phyloP scores from a whole-genome alignment of 2,888 invertebrate species.

The Lithophane socia region DNA sequence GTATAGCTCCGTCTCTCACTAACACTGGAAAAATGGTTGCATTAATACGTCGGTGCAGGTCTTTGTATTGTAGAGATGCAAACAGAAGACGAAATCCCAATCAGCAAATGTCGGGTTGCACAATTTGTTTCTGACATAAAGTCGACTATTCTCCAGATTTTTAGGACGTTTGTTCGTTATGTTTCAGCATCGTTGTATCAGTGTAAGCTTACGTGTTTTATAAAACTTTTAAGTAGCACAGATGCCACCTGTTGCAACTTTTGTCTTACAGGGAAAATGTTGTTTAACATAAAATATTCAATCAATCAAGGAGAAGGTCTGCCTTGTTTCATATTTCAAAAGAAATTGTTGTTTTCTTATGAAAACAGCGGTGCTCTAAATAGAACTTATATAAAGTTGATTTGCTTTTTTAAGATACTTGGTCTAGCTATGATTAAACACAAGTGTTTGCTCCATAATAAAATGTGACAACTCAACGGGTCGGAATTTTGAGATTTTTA shows the following conservation, averaged over 20 bases:
- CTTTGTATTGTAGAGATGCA: not conserved
- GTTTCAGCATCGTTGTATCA: not conserved
- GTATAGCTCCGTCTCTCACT: too few relatives aligned
- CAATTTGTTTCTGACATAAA: not conserved
- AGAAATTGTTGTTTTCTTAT: not conserved
- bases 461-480: too few relatives aligned
- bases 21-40: too few relatives aligned
- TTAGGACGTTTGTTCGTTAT: constrained; percentile 10
- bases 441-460: not conserved
- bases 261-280: not conserved
- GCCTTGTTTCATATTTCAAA: not conserved
- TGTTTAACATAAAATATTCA: constrained; percentile 3
- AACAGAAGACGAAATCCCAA: not conserved
- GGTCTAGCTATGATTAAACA: not conserved
- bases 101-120: not conserved
- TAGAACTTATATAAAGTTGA: not conserved
- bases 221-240: constrained; percentile 10
- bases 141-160: not conserved
- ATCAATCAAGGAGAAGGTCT: not conserved
- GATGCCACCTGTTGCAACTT: constrained; percentile 13
- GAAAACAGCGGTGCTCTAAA: not conserved
- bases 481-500: not conserved
- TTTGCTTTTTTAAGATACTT: not conserved
- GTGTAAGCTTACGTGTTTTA: not conserved
- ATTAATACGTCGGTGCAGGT: not conserved